A percentile compares a stretch with the other conserved stretches of the same genome.
Evolutionary conservation across 2,797 vertebrate species (phyloP).

Genomic region (Sebastes kiyomatsui): DNA sequence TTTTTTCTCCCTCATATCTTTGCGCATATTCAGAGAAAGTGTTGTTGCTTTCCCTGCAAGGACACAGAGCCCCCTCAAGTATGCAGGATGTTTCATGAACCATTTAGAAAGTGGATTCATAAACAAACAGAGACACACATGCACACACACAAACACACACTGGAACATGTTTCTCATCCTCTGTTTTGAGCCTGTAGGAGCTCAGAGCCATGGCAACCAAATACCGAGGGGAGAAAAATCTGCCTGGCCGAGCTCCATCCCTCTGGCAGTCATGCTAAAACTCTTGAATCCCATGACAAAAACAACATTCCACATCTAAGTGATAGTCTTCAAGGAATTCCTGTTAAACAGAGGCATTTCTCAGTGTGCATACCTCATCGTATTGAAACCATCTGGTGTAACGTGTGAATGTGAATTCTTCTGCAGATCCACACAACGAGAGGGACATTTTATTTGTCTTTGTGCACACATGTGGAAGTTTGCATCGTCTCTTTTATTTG

Average conservation of each 20-base stretch:
- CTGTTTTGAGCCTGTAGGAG: slow-evolving; percentile 77
- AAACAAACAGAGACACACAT: slow-evolving; percentile 55
- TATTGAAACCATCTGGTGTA: slow-evolving; percentile 75
- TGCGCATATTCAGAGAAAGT: neutral
- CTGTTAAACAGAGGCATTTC: slow-evolving; percentile 75
- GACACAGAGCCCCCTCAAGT: slow-evolving; percentile 12
- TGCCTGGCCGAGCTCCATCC: slow-evolving; percentile 76
- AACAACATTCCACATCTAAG: slow-evolving; percentile 79
- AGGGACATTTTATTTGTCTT: neutral
- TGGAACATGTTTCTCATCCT: slow-evolving; percentile 64
- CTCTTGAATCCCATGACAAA: slow-evolving; percentile 76
- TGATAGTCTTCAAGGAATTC: slow-evolving; percentile 79
- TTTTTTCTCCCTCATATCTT: neutral
- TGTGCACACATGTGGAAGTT: slow-evolving; percentile 22
- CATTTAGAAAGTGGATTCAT: slow-evolving; percentile 45
- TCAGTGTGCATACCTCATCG: slow-evolving; percentile 59
- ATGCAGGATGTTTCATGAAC: slow-evolving; percentile 65
- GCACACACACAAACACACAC: slow-evolving; percentile 36
- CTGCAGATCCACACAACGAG: slow-evolving; percentile 15
- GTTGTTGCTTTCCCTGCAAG: slow-evolving; percentile 11
- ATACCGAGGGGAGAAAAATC: slow-evolving; percentile 72
- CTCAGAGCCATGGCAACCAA: slow-evolving; percentile 71
- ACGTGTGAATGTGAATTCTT: slow-evolving; percentile 58
- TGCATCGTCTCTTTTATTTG: slow-evolving; percentile 5
- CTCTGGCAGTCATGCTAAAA: slow-evolving; percentile 71